phyloP scores from a whole-genome alignment of 2,113 vertebrate species.

The Otocyon megalotis region DNA sequence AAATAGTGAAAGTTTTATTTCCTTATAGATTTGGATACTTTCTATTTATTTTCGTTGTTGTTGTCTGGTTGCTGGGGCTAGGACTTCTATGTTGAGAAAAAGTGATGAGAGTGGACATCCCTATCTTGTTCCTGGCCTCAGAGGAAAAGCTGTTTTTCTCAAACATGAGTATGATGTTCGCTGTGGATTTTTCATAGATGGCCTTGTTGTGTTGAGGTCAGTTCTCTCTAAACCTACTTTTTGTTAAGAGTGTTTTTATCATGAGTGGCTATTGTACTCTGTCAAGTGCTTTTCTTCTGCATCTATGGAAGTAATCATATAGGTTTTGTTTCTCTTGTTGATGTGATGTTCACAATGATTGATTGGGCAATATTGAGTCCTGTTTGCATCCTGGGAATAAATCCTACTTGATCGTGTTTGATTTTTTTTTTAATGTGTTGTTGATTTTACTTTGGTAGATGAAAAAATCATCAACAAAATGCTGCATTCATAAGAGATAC shows the following conservation, averaged over 20 bases:
- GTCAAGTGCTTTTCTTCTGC: background rate
- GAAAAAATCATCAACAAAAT: too few relatives aligned
- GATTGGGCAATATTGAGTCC: background rate
- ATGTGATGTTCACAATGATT: background rate
- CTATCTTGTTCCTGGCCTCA: background rate
- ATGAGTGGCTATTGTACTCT: background rate
- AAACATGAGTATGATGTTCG: background rate
- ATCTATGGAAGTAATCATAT: background rate
- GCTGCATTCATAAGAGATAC: background rate
- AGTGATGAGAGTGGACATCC: background rate
- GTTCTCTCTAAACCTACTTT: background rate
- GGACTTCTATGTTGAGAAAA: background rate
- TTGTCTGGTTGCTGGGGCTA: background rate
- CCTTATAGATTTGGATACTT: background rate
- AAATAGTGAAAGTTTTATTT: background rate
- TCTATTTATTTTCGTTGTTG: background rate
- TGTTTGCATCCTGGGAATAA: background rate
- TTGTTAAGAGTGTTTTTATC: background rate
- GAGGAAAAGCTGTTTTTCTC: background rate
- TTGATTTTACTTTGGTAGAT: background rate
- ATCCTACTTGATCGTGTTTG: background rate
- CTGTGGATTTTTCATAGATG: background rate
- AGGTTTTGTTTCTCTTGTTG: background rate
- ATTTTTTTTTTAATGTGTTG: background rate
- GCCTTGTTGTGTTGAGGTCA: background rate